phyloP scores from a whole-genome alignment of 1,140 invertebrate species.

The Amyelois transitella region DNA sequence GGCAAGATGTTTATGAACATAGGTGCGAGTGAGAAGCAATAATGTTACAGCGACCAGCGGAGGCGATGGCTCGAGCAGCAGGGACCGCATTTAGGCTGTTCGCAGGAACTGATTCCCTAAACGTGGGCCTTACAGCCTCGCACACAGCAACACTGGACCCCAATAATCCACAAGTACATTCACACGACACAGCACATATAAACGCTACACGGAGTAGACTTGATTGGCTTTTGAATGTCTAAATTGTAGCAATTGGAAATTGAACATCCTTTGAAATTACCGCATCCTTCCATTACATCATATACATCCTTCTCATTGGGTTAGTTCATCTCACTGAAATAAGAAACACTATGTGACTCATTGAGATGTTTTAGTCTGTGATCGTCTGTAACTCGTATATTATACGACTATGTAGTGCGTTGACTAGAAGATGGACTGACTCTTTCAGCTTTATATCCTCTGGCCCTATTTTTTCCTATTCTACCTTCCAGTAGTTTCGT shows the following conservation, averaged over 20 bases:
- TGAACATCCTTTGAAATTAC: neutral
- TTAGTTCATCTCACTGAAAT: neutral
- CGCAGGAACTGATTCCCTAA: constrained; percentile 84
- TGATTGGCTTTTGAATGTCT: neutral
- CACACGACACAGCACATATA: constrained; percentile 16
- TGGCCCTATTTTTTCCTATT: neutral
- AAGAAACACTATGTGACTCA: too few species aligned
- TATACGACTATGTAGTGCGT: neutral
- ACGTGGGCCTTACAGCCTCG: constrained; percentile 80
- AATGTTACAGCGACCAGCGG: constrained; percentile 80
- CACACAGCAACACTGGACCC: constrained; percentile 76
- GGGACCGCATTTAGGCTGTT: constrained; percentile 85
- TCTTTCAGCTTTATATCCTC: neutral
- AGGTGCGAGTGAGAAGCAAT: constrained; percentile 32
- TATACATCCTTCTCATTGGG: neutral
- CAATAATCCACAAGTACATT: constrained; percentile 67
- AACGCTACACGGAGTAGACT: neutral
- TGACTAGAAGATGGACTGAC: neutral
- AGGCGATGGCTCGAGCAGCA: constrained; percentile 83
- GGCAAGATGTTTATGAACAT: neutral
- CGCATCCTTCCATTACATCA: neutral
- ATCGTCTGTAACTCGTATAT: neutral
- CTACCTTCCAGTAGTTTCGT: neutral
- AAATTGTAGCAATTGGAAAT: neutral
- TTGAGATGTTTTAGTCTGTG: too few species aligned